phyloP scores from a whole-genome alignment of 2,113 vertebrate species.

The Diadophis punctatus region DNA sequence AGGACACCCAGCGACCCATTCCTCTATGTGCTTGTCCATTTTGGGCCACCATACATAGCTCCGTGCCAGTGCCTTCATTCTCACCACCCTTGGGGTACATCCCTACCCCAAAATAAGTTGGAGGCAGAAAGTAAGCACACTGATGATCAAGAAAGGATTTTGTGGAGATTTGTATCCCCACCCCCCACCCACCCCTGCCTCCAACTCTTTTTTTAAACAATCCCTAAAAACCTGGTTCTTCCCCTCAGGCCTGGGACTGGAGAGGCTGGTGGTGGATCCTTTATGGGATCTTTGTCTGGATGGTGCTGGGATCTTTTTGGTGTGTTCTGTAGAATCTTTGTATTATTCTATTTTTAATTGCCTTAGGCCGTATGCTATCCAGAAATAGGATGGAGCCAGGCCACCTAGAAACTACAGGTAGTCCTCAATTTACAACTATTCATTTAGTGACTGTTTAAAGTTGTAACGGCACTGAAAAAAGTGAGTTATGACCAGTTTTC shows the following conservation, averaged over 20 bases:
- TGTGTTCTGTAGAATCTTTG: not conserved
- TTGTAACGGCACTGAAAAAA: not conserved
- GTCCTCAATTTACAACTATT: not conserved
- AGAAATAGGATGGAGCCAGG: not conserved
- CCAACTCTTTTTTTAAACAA: not conserved
- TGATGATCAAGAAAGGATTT: not conserved
- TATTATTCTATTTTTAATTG: not conserved
- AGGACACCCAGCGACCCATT: too few relatives aligned
- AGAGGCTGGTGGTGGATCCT: not conserved
- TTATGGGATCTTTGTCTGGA: not conserved
- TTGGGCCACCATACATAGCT: too few relatives aligned
- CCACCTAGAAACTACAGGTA: not conserved
- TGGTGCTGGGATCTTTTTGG: not conserved
- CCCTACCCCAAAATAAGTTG: not conserved
- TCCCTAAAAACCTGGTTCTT: not conserved
- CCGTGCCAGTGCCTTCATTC: too few relatives aligned
- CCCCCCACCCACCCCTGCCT: too few relatives aligned
- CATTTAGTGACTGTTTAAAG: not conserved
- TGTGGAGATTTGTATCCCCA: not conserved
- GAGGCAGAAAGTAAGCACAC: not conserved
- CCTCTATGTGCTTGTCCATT: too few relatives aligned
- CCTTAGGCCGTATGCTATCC: not conserved
- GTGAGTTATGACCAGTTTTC: not conserved
- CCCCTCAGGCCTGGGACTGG: not conserved
- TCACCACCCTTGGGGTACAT: too few relatives aligned